Conservation (phyloP, 1,140 invertebrate species). For the Hesperophylax magnus region DNA sequence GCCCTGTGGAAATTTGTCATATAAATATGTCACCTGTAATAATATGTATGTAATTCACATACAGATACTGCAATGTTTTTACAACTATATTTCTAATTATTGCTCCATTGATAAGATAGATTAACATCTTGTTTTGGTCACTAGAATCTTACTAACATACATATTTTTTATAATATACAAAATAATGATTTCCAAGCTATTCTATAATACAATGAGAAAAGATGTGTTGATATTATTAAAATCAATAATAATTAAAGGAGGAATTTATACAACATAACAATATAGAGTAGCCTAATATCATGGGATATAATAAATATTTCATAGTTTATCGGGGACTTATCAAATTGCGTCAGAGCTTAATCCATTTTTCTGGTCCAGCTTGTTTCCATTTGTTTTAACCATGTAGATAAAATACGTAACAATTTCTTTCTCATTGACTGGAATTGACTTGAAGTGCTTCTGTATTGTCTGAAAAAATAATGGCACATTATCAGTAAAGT, state of each 20-base stretch:
- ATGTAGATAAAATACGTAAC: slow-evolving; percentile 97
- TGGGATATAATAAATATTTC: slow-evolving; percentile 31
- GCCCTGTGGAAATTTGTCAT: too few species aligned
- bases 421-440: slow-evolving; percentile 94
- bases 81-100: too few species aligned
- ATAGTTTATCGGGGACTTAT: slow-evolving; percentile 42
- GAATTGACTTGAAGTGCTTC: slow-evolving; percentile 95
- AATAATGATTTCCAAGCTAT: too few species aligned
- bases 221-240: background rate
- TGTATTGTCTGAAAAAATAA: slow-evolving; percentile 81
- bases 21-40: too few species aligned
- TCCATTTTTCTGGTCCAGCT: slow-evolving; percentile 91
- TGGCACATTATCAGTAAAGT: background rate
- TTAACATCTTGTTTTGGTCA: too few species aligned
- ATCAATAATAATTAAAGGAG: background rate
- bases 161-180: too few species aligned
- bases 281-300: background rate
- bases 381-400: slow-evolving; percentile 95
- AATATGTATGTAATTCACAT: too few species aligned
- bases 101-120: too few species aligned
- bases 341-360: slow-evolving; percentile 76
- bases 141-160: too few species aligned
- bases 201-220: too few species aligned
- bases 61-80: too few species aligned
- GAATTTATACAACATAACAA: slow-evolving; percentile 11